phyloP scores from a whole-genome alignment of 2,888 invertebrate species.

The Polymixis flavicincta region DNA sequence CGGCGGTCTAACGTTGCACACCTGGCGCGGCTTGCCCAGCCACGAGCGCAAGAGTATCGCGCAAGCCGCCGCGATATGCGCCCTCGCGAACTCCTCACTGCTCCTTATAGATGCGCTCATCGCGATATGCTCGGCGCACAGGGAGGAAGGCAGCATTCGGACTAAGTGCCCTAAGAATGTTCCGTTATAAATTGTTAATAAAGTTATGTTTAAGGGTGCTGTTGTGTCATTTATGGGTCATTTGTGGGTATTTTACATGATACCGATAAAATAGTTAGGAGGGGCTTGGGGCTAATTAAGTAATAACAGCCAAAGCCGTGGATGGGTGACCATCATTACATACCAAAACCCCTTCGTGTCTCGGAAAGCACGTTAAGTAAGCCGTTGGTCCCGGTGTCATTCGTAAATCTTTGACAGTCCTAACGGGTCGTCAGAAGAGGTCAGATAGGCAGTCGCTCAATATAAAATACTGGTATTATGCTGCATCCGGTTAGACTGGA shows the following conservation, averaged over 20 bases:
- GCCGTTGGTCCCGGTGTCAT: too few relatives aligned
- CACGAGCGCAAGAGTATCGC: conserved; percentile 75
- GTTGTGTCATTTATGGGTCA: conserved; percentile 33
- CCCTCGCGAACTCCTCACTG: conserved; percentile 78
- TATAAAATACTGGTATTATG: too few relatives aligned
- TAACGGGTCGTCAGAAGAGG: too few relatives aligned
- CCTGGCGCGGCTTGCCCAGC: conserved; percentile 80
- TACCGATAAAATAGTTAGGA: background rate
- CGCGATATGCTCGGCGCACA: conserved; percentile 81
- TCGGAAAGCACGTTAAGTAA: too few relatives aligned
- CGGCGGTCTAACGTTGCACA: conserved; percentile 78
- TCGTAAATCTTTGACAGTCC: too few relatives aligned
- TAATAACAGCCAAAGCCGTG: too few relatives aligned
- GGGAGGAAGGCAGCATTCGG: conserved; percentile 75
- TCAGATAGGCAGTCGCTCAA: too few relatives aligned
- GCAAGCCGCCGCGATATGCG: conserved; percentile 78
- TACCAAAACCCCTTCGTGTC: too few relatives aligned
- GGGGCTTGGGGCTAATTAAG: too few relatives aligned
- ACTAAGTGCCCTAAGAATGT: conserved; percentile 72
- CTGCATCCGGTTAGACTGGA: too few relatives aligned
- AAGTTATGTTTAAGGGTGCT: conserved; percentile 55
- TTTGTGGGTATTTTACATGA: background rate
- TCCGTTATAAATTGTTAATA: conserved; percentile 52
- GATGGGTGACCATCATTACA: too few relatives aligned
- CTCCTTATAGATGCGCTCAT: conserved; percentile 79